Evolutionary conservation across 2,888 invertebrate species (phyloP).

Genomic region (Cantharis rustica): DNA sequence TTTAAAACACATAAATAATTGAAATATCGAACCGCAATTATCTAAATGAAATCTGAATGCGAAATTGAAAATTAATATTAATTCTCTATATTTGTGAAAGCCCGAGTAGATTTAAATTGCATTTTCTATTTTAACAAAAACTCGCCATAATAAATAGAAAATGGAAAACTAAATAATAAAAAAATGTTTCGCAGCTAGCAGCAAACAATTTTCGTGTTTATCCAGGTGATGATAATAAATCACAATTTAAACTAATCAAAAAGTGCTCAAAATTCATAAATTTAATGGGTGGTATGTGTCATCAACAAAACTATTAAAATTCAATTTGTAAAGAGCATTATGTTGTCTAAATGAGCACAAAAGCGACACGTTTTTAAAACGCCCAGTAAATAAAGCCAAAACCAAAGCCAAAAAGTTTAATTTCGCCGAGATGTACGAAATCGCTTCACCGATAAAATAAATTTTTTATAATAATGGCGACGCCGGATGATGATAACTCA

Average conservation of each 20-base stretch:
- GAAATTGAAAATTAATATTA: neutral
- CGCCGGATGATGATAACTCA: neutral
- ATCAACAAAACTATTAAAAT: constrained; percentile 5
- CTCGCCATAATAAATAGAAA: neutral
- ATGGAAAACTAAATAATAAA: neutral
- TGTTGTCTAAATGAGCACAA: neutral
- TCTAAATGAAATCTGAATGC: neutral
- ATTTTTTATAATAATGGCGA: neutral
- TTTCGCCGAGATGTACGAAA: neutral
- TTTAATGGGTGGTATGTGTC: neutral
- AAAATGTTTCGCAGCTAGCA: neutral
- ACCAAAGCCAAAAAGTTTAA: neutral
- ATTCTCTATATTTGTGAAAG: neutral
- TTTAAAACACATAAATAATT: neutral
- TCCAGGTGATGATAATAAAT: constrained; percentile 16
- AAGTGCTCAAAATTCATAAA: constrained; percentile 22
- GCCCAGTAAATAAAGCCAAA: neutral
- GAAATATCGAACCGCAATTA: neutral
- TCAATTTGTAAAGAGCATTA: neutral
- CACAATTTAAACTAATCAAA: constrained; percentile 20
- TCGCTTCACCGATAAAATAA: neutral
- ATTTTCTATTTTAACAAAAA: neutral
- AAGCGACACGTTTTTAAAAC: neutral
- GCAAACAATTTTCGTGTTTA: neutral
- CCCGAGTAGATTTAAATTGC: neutral